Evolutionary conservation across 2,797 vertebrate genomes (phyloP), one percentile per base, ranked within the genome.

Genomic region (Epinephelus malabaricus): DNA sequence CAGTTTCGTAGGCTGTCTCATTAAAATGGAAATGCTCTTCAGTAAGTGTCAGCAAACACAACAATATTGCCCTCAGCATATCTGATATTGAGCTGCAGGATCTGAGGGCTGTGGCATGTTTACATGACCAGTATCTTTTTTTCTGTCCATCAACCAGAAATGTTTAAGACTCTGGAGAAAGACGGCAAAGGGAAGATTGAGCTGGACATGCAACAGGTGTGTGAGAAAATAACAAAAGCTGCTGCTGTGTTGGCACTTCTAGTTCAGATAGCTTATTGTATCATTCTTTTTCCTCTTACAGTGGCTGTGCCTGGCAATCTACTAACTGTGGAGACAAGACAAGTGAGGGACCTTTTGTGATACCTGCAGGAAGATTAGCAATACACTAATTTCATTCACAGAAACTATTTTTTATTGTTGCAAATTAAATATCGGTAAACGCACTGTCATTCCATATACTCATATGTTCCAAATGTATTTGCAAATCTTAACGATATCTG

Each of bases 1-100:
- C n/a, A 89, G 91, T 84, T 99, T 98, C 0, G 92, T 97, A 9
- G 87, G 94, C 62, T 98, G 97, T 45, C 89, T 97, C 89, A 93
- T 97, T 65, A 95, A 93, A 73, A 80, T 98, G 89, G 97, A 99
- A 93, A 95, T 92, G 78, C 93, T 98, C 50, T 97, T 97, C 92
- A 96, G 97, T 98, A 91, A 96, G 97, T 95, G 51, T 69, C 46
- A 46, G 18, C 50, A 78, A 74, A 80, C 30, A 56, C 15, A 40
- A 11, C n/a, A 46, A 7, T 19, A 11, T 45, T 34, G 9, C 0
- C 21, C 9, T 45, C 27, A 17, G 4, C 3, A 65, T 14, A 15
- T 43, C 3, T 53, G 3, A 38, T 21, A 23, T 11, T 19, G n/a
- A 49, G 76, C 17, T 49, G 15, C 38, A 4, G 13, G 12, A 50